phyloP scores from a whole-genome alignment of 2,888 invertebrate species.

The Eupithecia inturbata region DNA sequence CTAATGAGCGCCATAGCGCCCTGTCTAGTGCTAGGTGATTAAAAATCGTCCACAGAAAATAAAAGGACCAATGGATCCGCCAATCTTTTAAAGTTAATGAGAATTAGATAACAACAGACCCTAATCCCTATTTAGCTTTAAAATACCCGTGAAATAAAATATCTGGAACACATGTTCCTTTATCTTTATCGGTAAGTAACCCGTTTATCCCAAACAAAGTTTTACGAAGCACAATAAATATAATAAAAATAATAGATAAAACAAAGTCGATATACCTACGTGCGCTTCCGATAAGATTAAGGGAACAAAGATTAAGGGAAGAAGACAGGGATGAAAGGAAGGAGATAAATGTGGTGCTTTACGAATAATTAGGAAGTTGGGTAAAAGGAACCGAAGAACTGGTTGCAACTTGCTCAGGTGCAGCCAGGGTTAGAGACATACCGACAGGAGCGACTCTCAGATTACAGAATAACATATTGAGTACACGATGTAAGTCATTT shows the following conservation, averaged over 20 bases:
- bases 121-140: background rate
- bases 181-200: conserved; percentile 18
- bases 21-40: background rate
- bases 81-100: background rate
- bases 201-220: conserved; percentile 41
- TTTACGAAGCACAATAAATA: conserved; percentile 7
- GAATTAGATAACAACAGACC: background rate
- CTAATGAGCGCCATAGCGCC: too few relatives aligned
- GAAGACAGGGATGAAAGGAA: background rate
- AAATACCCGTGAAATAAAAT: background rate
- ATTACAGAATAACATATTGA: too few relatives aligned
- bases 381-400: background rate
- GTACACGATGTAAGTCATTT: too few relatives aligned
- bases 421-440: background rate
- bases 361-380: background rate
- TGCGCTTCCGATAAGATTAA: conserved; percentile 31
- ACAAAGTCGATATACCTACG: conserved; percentile 23
- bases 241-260: conserved; percentile 23
- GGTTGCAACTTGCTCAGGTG: background rate
- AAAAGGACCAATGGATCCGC: background rate
- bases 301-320: background rate
- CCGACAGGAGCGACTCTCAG: too few relatives aligned
- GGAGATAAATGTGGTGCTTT: background rate
- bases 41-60: background rate
- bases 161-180: background rate